These are phyloP conservation scores for Drosophila imparisetae DNA, from an alignment of 2,888 invertebrate species.

Conservation along the genomic window DNA sequence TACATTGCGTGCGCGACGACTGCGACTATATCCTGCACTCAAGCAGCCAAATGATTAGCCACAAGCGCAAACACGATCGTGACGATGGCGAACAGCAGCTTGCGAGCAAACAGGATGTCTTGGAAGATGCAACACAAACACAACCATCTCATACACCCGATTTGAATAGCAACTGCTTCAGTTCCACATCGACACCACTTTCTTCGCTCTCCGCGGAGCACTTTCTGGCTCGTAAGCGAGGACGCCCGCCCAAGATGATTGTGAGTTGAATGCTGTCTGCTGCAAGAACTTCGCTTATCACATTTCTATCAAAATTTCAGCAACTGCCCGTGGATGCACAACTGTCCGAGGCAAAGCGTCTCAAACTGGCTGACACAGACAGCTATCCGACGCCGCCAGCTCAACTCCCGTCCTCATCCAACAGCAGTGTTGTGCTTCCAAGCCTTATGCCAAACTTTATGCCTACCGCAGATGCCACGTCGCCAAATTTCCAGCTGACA, in stretches of 20 bases:
- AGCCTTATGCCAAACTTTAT: slow-evolving; percentile 65
- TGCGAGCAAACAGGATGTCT: slow-evolving; percentile 78
- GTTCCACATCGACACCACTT: slow-evolving; percentile 74
- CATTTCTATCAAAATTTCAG: slow-evolving; percentile 35
- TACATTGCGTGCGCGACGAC: slow-evolving; percentile 97
- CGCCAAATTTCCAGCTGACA: slow-evolving; percentile 82
- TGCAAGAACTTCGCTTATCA: background rate
- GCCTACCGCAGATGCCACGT: slow-evolving; percentile 28
- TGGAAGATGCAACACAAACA: slow-evolving; percentile 52
- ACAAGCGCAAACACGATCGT: slow-evolving; percentile 98
- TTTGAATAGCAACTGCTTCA: slow-evolving; percentile 57
- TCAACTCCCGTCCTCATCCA: slow-evolving; percentile 9
- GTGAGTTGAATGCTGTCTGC: slow-evolving; percentile 61
- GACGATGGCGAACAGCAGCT: slow-evolving; percentile 91
- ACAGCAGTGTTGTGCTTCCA: slow-evolving; percentile 51
- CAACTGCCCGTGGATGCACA: slow-evolving; percentile 72
- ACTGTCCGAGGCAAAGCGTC: slow-evolving; percentile 73
- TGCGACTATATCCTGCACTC: slow-evolving; percentile 98
- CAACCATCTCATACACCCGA: slow-evolving; percentile 25
- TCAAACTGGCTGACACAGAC: slow-evolving; percentile 67
- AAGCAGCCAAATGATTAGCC: slow-evolving; percentile 97
- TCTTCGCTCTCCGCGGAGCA: slow-evolving; percentile 83
- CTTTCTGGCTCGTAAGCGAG: slow-evolving; percentile 82
- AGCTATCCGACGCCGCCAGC: slow-evolving; percentile 32
- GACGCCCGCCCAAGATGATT: slow-evolving; percentile 83